Conservation (phyloP, 23 tunicate genomes). For the Diplosoma virens region DNA sequence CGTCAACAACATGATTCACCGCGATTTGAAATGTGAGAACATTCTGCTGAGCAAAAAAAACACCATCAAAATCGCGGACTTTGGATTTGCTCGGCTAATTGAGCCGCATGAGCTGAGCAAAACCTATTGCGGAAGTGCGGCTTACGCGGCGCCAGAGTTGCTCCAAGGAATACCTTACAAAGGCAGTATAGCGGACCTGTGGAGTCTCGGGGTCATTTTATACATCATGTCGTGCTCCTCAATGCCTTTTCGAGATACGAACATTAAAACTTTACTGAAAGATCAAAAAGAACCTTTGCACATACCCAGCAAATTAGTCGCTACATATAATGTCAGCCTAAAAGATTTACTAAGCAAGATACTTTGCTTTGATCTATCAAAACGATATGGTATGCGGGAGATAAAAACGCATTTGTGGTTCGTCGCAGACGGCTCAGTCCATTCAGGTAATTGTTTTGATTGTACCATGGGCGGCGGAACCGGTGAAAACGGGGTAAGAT, state of each 20-base stretch:
- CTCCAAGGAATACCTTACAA: constrained; percentile 89
- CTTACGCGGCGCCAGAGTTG: constrained; percentile 96
- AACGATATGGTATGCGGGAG: constrained; percentile 51
- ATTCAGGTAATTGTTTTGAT: too few species aligned
- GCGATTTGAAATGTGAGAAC: constrained; percentile 95
- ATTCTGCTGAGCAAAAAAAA: constrained; percentile 69
- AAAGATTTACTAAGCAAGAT: constrained; percentile 66
- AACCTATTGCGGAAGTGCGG: constrained; percentile 96
- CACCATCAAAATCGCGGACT: constrained; percentile 86
- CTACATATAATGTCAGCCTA: constrained; percentile 30
- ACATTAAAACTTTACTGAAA: constrained; percentile 64
- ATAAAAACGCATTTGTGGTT: constrained; percentile 69
- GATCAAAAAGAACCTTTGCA: constrained; percentile 87
- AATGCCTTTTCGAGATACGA: constrained; percentile 95
- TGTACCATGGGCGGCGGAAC: too few species aligned
- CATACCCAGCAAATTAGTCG: constrained; percentile 60
- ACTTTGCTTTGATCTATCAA: constrained; percentile 44
- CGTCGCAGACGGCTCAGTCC: too few species aligned
- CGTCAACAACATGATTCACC: constrained; percentile 67
- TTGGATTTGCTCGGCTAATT: constrained; percentile 87
- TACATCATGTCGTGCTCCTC: constrained; percentile 94
- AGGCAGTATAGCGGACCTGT: constrained; percentile 82
- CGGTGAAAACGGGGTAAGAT: too few species aligned
- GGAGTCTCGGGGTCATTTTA: constrained; percentile 97
- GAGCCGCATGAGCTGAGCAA: constrained; percentile 50